These are phyloP conservation scores for Craseonycteris thonglongyai DNA, from an alignment of 2,113 vertebrate species.

Conservation along the genomic window DNA sequence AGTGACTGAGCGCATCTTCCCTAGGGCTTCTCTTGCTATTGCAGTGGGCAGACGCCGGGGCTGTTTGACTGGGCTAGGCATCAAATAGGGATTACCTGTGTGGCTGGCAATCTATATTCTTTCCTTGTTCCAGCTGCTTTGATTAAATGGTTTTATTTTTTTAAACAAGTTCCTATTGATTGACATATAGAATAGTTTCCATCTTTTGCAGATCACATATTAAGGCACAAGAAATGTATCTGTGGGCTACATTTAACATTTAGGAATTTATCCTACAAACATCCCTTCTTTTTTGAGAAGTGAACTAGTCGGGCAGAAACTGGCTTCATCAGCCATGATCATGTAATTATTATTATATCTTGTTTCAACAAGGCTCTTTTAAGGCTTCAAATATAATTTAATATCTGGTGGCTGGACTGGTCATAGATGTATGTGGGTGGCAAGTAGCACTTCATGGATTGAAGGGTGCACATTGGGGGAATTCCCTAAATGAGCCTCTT, in stretches of 20 bases:
- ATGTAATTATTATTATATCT: background rate
- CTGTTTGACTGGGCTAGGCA: background rate
- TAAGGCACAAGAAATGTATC: background rate
- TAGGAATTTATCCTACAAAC: background rate
- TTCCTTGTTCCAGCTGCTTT: background rate
- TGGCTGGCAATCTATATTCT: background rate
- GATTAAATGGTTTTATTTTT: background rate
- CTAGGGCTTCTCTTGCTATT: background rate
- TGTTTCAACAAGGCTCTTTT: background rate
- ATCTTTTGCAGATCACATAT: background rate
- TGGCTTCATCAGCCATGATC: background rate
- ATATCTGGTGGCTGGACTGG: background rate
- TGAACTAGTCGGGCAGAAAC: background rate
- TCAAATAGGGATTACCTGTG: background rate
- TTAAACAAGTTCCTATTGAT: background rate
- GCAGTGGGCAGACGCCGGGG: background rate
- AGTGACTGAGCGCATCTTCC: background rate
- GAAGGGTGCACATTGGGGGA: background rate
- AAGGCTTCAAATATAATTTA: background rate
- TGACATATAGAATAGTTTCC: background rate
- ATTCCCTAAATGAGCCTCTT: background rate
- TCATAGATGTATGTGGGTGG: background rate
- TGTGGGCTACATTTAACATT: background rate
- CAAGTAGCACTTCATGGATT: background rate
- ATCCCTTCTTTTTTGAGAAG: background rate